Percentiles rank a stretch among this genome's conserved stretches.
These are phyloP conservation scores for Prolemur simus DNA, from an alignment of 2,113 vertebrate species.

Conservation along the genomic window DNA sequence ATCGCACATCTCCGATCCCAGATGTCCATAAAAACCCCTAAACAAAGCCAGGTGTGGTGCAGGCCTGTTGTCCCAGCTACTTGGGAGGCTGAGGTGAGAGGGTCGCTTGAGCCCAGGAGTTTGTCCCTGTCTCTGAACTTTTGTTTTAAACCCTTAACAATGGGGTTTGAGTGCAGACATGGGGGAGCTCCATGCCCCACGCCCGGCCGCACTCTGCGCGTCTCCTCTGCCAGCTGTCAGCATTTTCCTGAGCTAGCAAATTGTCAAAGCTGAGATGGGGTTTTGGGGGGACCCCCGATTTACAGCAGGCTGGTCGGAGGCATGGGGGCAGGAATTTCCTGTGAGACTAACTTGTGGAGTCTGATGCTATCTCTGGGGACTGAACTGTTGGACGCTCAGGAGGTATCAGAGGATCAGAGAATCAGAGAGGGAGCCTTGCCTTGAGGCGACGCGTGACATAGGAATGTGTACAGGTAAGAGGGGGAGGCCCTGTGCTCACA, in stretches of 20 bases:
- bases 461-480: not conserved
- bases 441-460: not conserved
- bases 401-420: not conserved
- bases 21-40: not conserved
- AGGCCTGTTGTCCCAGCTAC: not conserved
- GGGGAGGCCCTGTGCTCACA: not conserved
- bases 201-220: not conserved
- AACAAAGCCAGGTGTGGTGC: not conserved
- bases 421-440: not conserved
- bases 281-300: not conserved
- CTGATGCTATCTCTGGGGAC: not conserved
- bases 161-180: rapidly evolving
- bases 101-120: not conserved
- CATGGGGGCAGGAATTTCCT: not conserved
- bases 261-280: not conserved
- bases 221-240: not conserved
- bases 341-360: not conserved
- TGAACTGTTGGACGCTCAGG: not conserved
- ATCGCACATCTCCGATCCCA: not conserved
- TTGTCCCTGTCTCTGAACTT: not conserved
- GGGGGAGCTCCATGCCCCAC: not conserved
- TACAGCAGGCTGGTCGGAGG: not conserved
- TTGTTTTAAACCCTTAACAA: not conserved
- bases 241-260: not conserved
- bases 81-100: not conserved